These are phyloP conservation scores for Misgurnus mizolepis DNA, from an alignment of 2,113 vertebrate genomes.

Conservation along the genomic window DNA sequence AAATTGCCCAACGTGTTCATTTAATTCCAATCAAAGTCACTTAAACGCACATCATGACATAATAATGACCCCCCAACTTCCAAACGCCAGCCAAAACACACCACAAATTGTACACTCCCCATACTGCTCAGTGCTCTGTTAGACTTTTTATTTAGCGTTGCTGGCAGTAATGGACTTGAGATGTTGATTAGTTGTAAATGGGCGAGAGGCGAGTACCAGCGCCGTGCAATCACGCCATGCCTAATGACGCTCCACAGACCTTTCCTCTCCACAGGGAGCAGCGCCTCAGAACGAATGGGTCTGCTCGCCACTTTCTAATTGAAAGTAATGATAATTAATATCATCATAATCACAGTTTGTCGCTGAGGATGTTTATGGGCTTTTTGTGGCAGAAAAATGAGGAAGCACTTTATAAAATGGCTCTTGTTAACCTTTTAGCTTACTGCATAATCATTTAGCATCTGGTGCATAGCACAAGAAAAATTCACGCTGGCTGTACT, in stretches of 20 bases:
- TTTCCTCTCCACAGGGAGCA: constrained; percentile 67
- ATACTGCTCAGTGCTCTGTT: not conserved
- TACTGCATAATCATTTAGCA: constrained; percentile 64
- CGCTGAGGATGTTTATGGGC: constrained; percentile 70
- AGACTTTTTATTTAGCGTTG: constrained; percentile 27
- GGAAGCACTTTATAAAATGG: constrained; percentile 61
- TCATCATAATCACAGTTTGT: constrained; percentile 72
- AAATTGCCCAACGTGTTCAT: too few relatives aligned
- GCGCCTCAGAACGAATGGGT: constrained; percentile 67
- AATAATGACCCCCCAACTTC: not conserved
- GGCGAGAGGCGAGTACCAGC: constrained; percentile 44
- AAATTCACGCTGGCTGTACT: constrained; percentile 2
- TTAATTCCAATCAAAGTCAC: too few relatives aligned
- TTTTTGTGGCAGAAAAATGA: constrained; percentile 64
- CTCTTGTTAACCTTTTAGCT: constrained; percentile 70
- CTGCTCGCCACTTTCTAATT: constrained; percentile 72
- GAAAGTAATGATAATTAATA: constrained; percentile 82
- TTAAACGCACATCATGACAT: too few relatives aligned
- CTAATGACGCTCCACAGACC: constrained; percentile 69
- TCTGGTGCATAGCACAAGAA: constrained; percentile 40
- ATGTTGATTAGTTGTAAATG: constrained; percentile 57
- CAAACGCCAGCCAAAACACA: not conserved
- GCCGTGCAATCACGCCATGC: constrained; percentile 57
- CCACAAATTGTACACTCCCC: not conserved
- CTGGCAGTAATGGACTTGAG: constrained; percentile 46